Percentiles rank a stretch among this genome's conserved stretches.
phyloP scores from a whole-genome alignment of 1,140 invertebrate species.

The Scaptomyza pallida region DNA sequence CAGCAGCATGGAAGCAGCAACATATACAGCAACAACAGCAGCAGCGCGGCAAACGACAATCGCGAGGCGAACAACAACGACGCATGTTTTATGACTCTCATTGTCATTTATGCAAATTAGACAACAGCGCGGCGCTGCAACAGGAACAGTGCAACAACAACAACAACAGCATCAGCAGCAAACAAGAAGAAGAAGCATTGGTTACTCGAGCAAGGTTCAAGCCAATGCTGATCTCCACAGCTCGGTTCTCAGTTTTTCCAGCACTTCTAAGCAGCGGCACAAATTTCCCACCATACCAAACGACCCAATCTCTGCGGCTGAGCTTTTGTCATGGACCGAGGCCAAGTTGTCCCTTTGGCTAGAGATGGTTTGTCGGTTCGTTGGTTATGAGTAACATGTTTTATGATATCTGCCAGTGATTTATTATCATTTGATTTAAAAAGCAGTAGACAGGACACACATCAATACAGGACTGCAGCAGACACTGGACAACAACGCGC shows the following conservation, averaged over 20 bases:
- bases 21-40: slow-evolving; percentile 9
- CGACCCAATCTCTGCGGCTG: slow-evolving; percentile 27
- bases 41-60: slow-evolving; percentile 51
- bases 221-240: slow-evolving; percentile 26
- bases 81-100: slow-evolving; percentile 83
- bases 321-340: slow-evolving; percentile 60
- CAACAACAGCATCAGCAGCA: not conserved
- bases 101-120: slow-evolving; percentile 83
- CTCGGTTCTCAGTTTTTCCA: slow-evolving; percentile 23
- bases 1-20: not conserved
- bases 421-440: slow-evolving; percentile 84
- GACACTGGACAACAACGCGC: slow-evolving; percentile 24
- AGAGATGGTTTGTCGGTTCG: slow-evolving; percentile 21
- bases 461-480: slow-evolving; percentile 63
- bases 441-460: slow-evolving; percentile 82
- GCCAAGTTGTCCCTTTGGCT: slow-evolving; percentile 36
- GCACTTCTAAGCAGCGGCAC: slow-evolving; percentile 67
- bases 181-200: not conserved
- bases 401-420: slow-evolving; percentile 84
- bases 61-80: slow-evolving; percentile 70
- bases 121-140: slow-evolving; percentile 49
- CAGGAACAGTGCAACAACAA: slow-evolving; percentile 39
- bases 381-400: slow-evolving; percentile 82
- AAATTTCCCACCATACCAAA: slow-evolving; percentile 69
- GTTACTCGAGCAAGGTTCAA: slow-evolving; percentile 15